These are phyloP conservation scores for Plodia interpunctella DNA, from an alignment of 1,140 invertebrate genomes.

Conservation along the genomic window DNA sequence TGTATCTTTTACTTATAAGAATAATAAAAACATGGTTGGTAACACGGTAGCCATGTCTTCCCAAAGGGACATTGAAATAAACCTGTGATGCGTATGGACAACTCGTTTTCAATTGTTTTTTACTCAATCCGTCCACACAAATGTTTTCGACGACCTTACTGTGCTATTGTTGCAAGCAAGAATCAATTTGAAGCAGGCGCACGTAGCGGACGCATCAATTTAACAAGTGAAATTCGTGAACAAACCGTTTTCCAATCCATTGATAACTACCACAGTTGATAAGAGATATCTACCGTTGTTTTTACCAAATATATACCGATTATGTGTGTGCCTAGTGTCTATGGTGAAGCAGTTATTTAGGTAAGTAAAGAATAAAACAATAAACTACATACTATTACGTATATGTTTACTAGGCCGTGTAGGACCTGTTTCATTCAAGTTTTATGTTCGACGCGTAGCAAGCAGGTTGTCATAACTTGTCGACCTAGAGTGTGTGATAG, in stretches of 20 bases:
- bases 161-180: neutral
- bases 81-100: neutral
- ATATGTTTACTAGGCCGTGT: neutral
- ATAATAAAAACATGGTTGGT: neutral
- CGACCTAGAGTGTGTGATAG: too few relatives aligned
- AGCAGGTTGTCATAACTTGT: neutral
- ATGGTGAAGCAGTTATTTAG: neutral
- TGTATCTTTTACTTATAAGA: neutral
- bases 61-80: neutral
- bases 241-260: neutral
- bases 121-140: neutral
- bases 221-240: neutral
- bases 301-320: neutral
- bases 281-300: neutral
- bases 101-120: conserved; percentile 1
- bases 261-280: neutral
- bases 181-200: neutral
- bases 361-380: neutral
- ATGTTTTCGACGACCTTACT: neutral
- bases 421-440: neutral
- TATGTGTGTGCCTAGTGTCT: neutral
- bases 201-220: conserved; percentile 1
- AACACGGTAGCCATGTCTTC: neutral
- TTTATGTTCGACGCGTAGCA: neutral
- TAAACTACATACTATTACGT: neutral